Percentiles rank a stretch among this genome's conserved stretches.
Conservation (phyloP, 2,113 vertebrate genomes). For the Meleagris gallopavo region DNA sequence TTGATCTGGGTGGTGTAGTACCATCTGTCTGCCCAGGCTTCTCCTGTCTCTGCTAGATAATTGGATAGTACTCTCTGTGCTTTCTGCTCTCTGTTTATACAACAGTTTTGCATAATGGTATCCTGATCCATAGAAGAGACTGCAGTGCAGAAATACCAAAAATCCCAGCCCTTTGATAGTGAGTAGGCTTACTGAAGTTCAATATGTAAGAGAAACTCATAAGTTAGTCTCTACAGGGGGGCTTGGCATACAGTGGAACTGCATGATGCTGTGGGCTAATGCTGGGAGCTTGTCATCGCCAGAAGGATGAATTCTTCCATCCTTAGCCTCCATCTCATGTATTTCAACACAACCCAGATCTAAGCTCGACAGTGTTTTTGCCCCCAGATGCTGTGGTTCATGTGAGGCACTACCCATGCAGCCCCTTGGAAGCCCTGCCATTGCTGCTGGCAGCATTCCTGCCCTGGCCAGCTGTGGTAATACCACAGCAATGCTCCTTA, state of each 20-base stretch:
- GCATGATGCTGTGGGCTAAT: neutral
- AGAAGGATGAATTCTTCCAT: neutral
- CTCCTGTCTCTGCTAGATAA: neutral
- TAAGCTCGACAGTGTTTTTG: neutral
- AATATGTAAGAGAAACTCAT: rapidly evolving
- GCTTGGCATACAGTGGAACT: neutral
- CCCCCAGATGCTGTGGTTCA: neutral
- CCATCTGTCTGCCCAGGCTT: neutral
- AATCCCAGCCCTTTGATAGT: neutral
- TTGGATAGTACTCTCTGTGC: neutral
- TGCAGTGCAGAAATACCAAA: neutral
- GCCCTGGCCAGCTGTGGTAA: neutral
- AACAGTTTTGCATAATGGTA: neutral
- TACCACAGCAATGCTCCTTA: neutral
- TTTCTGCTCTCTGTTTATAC: neutral
- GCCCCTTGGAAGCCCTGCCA: neutral
- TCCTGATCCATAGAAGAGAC: neutral
- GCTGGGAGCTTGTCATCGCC: neutral
- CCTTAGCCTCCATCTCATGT: neutral
- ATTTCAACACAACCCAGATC: neutral
- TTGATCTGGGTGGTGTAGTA: neutral
- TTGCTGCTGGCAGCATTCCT: neutral
- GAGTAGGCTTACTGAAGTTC: neutral
- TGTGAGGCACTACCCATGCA: rapidly evolving
- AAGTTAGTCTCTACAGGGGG: neutral